These are phyloP conservation scores for Apis florea DNA, from an alignment of 1,140 invertebrate species.

Conservation along the genomic window DNA sequence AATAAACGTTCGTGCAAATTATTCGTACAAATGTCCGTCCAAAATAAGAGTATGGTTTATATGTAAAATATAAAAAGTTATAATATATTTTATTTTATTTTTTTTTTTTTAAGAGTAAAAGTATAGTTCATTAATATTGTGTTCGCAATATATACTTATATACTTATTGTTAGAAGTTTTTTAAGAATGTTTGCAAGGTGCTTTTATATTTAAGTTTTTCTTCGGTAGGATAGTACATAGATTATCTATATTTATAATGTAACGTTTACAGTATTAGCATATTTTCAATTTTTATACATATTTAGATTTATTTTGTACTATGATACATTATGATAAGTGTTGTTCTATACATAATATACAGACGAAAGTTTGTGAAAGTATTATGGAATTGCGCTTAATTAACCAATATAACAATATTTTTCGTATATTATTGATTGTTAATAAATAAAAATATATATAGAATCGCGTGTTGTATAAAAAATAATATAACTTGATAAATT, in stretches of 20 bases:
- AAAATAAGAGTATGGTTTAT: conserved; percentile 5
- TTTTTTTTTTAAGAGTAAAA: neutral
- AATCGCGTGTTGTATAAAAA: neutral
- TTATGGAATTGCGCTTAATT: conserved; percentile 19
- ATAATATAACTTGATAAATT: conserved; percentile 2
- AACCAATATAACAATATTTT: conserved; percentile 20
- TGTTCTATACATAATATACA: neutral
- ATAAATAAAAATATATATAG: conserved; percentile 18
- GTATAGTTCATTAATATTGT: conserved; percentile 8
- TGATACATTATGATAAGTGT: conserved; percentile 7
- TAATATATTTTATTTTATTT: neutral
- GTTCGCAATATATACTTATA: neutral
- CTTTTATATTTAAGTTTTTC: conserved; percentile 23
- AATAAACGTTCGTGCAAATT: neutral
- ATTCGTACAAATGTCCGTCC: conserved; percentile 20
- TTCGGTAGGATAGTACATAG: neutral
- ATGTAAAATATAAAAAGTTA: neutral
- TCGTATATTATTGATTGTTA: conserved; percentile 40
- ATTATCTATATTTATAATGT: conserved; percentile 51
- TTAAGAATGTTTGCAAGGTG: conserved; percentile 19
- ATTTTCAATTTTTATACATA: conserved; percentile 35
- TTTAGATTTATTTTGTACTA: conserved; percentile 8
- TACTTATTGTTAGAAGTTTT: neutral
- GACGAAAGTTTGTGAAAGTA: neutral
- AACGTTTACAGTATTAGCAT: conserved; percentile 61